A percentile compares a stretch with the other conserved stretches of the same genome.
These are phyloP conservation scores for Tragelaphus strepsiceros DNA, from an alignment of 2,113 vertebrate species.

Conservation along the genomic window DNA sequence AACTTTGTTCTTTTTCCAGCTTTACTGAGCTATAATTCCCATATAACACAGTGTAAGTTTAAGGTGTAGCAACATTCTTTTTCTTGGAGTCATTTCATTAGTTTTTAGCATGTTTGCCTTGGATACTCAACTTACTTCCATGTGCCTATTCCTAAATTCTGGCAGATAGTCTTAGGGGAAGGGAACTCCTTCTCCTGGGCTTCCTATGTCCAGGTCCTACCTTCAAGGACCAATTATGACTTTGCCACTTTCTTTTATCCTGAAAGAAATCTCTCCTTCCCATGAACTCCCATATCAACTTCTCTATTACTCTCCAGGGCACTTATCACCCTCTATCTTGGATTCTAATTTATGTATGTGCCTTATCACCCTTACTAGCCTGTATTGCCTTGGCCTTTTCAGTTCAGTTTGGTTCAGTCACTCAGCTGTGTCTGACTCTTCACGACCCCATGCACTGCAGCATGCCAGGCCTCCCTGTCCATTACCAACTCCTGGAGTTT, in stretches of 20 bases:
- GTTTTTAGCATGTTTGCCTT: neutral
- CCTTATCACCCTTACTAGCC: neutral
- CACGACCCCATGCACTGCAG: rapidly evolving
- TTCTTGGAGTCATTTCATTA: neutral
- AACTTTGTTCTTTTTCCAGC: neutral
- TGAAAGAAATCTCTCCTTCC: neutral
- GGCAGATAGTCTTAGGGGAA: neutral
- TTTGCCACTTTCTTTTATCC: neutral
- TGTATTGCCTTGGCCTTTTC: neutral
- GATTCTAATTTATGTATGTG: neutral
- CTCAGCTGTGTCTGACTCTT: neutral
- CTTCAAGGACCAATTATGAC: neutral
- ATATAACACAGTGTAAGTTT: neutral
- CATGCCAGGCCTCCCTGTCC: neutral
- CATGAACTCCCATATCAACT: neutral
- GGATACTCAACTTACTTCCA: neutral
- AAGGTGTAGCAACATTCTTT: neutral
- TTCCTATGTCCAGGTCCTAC: neutral
- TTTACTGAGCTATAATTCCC: neutral
- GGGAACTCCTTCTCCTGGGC: neutral
- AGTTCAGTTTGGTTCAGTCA: neutral
- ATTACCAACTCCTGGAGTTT: neutral
- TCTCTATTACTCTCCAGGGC: neutral
- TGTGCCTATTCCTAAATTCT: constrained; percentile 19
- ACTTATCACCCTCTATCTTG: neutral